A percentile compares a stretch with the other conserved stretches of the same genome.
Evolutionary conservation across 2,888 invertebrate genomes (phyloP).

Genomic region (Cephus pulcher): DNA sequence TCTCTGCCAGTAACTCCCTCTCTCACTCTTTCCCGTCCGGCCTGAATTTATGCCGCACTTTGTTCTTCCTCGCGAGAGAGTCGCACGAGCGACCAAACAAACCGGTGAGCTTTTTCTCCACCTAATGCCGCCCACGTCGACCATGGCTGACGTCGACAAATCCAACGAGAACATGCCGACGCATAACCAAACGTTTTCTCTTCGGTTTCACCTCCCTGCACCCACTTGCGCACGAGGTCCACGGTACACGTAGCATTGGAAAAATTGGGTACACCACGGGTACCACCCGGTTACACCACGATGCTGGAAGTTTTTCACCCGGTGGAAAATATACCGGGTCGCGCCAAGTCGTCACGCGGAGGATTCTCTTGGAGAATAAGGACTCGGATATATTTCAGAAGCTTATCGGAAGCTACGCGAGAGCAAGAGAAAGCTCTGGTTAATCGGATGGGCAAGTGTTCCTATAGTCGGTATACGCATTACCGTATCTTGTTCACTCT

Average conservation of each 20-base stretch:
- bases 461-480: background rate
- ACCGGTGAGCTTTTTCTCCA: background rate
- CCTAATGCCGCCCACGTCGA: background rate
- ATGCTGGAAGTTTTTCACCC: background rate
- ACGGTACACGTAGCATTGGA: background rate
- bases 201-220: conserved; percentile 25
- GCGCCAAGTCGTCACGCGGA: background rate
- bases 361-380: background rate
- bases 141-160: conserved; percentile 57
- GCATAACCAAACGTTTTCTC: conserved; percentile 57
- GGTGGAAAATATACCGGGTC: background rate
- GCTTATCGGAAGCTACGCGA: background rate
- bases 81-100: conserved; percentile 13
- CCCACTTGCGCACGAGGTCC: background rate
- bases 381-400: background rate
- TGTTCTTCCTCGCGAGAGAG: conserved; percentile 22
- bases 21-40: conserved; percentile 3
- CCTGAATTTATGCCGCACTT: conserved; percentile 35
- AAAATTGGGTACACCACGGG: background rate
- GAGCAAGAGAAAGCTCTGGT: background rate
- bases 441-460: background rate
- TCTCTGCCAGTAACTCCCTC: background rate
- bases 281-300: background rate
- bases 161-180: conserved; percentile 58
- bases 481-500: background rate